phyloP scores from a whole-genome alignment of 2,797 vertebrate species.

The Poeciliopsis infans region DNA sequence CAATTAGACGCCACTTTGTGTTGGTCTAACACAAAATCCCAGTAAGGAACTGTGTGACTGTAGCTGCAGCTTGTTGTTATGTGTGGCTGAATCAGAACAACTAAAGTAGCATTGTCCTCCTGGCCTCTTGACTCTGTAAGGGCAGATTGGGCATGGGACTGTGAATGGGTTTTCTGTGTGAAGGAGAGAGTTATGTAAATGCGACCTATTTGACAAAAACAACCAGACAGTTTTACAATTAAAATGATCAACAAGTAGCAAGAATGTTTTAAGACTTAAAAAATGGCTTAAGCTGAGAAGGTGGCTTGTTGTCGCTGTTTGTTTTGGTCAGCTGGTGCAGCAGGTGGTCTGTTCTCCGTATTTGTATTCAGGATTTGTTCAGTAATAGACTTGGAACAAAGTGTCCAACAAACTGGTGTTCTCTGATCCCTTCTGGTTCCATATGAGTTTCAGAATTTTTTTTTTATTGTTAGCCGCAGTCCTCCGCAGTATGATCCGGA shows the following conservation, averaged over 20 bases:
- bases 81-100: conserved; percentile 53
- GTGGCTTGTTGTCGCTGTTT: neutral
- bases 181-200: conserved; percentile 41
- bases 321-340: conserved; percentile 7
- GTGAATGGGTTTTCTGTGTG: conserved; percentile 45
- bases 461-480: neutral
- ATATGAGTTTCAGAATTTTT: neutral
- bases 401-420: neutral
- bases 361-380: conserved; percentile 5
- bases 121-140: conserved; percentile 55
- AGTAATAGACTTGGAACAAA: conserved; percentile 5
- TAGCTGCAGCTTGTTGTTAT: conserved; percentile 28
- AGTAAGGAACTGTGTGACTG: conserved; percentile 14
- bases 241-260: neutral
- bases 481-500: neutral
- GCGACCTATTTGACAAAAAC: conserved; percentile 37
- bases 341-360: conserved; percentile 1
- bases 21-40: neutral
- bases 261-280: neutral
- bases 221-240: neutral
- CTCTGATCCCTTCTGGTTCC: neutral
- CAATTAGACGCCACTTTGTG: neutral
- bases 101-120: conserved; percentile 62
- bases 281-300: neutral
- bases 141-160: conserved; percentile 54